Evolutionary conservation across 2,888 invertebrate genomes (phyloP).

Genomic region (Arge pagana): DNA sequence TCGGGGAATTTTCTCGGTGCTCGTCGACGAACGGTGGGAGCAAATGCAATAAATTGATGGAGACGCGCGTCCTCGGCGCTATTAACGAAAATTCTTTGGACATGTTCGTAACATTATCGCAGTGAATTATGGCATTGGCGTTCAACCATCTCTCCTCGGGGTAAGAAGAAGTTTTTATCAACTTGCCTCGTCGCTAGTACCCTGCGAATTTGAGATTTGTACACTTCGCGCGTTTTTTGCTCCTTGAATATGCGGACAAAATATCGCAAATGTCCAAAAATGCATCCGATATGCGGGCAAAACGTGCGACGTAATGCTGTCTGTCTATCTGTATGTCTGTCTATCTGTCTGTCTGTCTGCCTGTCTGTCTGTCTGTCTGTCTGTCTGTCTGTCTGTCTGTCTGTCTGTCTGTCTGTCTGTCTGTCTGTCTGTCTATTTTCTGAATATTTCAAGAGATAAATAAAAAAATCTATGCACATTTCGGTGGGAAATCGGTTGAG

Average conservation of each 20-base stretch:
- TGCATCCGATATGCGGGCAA: too few species aligned
- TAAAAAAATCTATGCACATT: too few species aligned
- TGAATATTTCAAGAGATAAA: too few species aligned
- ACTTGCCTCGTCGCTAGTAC: too few species aligned
- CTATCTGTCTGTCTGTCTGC: background rate
- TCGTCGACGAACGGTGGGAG: background rate
- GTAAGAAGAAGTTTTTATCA: too few species aligned
- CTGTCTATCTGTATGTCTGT: background rate
- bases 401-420: constrained; percentile 6
- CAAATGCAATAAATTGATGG: constrained; percentile 3
- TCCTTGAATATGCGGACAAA: too few species aligned
- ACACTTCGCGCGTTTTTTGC: too few species aligned
- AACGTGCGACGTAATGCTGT: too few species aligned
- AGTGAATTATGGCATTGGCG: too few species aligned
- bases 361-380: background rate
- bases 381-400: constrained; percentile 2
- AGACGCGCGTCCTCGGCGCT: background rate
- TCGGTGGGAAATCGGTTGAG: constrained; percentile 3
- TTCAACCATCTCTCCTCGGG: too few species aligned
- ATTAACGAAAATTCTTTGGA: background rate
- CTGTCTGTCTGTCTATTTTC: background rate
- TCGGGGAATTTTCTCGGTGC: background rate
- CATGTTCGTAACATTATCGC: background rate
- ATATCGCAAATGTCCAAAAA: too few species aligned
- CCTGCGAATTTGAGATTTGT: too few species aligned